These are phyloP conservation scores for Habrosyne pyritoides DNA, from an alignment of 2,888 invertebrate genomes.

Conservation along the genomic window DNA sequence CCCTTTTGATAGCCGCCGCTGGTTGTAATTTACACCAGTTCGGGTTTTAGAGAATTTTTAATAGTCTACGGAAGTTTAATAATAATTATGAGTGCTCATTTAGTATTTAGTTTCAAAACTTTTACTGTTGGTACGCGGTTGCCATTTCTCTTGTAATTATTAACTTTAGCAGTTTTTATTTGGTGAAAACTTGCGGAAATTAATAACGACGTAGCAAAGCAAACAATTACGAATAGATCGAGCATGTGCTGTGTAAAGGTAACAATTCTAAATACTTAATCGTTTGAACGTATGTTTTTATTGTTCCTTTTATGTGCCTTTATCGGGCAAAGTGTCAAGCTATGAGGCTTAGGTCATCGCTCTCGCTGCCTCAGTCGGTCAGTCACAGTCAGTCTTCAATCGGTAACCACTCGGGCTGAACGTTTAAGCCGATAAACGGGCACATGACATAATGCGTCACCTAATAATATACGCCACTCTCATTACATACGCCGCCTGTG, in stretches of 20 bases:
- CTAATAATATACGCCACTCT: not conserved
- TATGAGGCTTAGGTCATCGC: not conserved
- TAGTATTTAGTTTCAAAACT: not conserved
- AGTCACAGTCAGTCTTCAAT: not conserved
- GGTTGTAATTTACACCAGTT: constrained; percentile 75
- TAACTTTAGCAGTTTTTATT: not conserved
- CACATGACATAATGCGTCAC: not conserved
- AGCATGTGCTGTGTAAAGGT: not conserved
- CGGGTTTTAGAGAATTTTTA: constrained; percentile 32
- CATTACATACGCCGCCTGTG: constrained; percentile 30
- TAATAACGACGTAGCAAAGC: not conserved
- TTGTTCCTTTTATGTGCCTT: not conserved
- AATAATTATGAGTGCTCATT: constrained; percentile 14
- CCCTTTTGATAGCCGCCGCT: constrained; percentile 64
- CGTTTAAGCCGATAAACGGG: not conserved
- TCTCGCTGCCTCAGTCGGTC: not conserved
- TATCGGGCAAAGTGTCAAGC: not conserved
- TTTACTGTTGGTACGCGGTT: not conserved
- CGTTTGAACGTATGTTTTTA: not conserved
- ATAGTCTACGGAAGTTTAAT: constrained; percentile 17
- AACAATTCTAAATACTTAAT: not conserved
- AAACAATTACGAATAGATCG: not conserved
- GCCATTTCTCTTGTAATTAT: not conserved
- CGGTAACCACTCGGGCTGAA: not conserved
- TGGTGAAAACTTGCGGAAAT: not conserved